Evolutionary conservation across 2,113 vertebrate species (phyloP).

Genomic region (Gulo gulo): DNA sequence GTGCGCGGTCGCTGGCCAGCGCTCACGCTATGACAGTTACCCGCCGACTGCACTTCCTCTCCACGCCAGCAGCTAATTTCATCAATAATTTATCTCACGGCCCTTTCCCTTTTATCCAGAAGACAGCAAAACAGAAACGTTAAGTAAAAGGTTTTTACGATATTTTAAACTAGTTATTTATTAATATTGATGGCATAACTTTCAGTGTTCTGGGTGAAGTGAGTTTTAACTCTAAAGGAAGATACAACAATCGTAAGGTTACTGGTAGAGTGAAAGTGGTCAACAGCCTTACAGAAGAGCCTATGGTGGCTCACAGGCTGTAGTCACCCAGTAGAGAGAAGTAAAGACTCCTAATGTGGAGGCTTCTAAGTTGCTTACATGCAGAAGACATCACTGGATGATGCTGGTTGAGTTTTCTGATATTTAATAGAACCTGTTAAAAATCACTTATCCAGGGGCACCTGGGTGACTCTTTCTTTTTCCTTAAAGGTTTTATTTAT

Average conservation of each 20-base stretch:
- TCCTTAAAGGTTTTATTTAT: too few species aligned
- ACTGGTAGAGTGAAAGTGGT: not conserved
- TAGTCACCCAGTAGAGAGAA: not conserved
- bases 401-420: not conserved
- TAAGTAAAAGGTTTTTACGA: not conserved
- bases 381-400: not conserved
- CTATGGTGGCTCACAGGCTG: not conserved
- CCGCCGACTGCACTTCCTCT: slow-evolving; percentile 83
- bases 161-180: slow-evolving; percentile 39
- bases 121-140: slow-evolving; percentile 70
- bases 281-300: not conserved
- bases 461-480: too few species aligned
- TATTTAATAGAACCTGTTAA: too few species aligned
- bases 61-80: slow-evolving; percentile 84
- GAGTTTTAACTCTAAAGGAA: slow-evolving; percentile 27
- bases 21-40: slow-evolving; percentile 81
- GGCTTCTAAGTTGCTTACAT: not conserved
- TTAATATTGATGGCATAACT: slow-evolving; percentile 42
- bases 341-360: not conserved
- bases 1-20: slow-evolving; percentile 83
- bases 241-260: not conserved
- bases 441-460: not conserved
- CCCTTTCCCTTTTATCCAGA: slow-evolving; percentile 79
- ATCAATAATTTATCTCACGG: slow-evolving; percentile 84
- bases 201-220: not conserved